These are phyloP conservation scores for Megalops atlanticus DNA, from an alignment of 2,113 vertebrate species.

Conservation along the genomic window DNA sequence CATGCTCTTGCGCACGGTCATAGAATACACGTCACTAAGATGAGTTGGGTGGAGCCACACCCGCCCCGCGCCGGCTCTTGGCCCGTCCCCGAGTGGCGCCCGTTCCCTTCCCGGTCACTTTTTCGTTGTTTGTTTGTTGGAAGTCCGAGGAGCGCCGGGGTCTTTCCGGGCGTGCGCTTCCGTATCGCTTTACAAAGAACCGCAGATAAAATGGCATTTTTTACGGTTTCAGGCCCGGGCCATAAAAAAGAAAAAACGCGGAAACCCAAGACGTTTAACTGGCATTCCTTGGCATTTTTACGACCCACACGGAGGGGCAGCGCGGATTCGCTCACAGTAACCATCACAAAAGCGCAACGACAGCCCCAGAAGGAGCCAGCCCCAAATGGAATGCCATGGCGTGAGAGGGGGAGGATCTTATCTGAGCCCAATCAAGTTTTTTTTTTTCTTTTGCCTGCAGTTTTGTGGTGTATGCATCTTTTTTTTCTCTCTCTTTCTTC, in stretches of 20 bases:
- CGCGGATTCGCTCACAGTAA: conserved; percentile 21
- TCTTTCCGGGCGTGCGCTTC: conserved; percentile 25
- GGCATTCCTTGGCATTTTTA: conserved; percentile 53
- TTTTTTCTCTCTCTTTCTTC: not conserved
- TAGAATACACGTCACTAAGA: not conserved
- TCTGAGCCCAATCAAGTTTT: not conserved
- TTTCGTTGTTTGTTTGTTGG: conserved; percentile 46
- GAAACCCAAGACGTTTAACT: conserved; percentile 46
- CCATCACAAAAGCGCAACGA: conserved; percentile 33
- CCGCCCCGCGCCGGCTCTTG: no score
- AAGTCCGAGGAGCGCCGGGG: conserved; percentile 35
- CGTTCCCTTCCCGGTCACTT: not conserved
- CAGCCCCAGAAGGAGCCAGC: no score
- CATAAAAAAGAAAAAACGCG: conserved; percentile 16
- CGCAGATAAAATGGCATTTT: conserved; percentile 41
- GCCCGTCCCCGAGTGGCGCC: no score
- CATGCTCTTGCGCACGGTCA: not conserved
- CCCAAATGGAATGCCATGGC: not conserved
- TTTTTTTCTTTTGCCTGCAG: not conserved
- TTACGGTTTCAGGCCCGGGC: conserved; percentile 51
- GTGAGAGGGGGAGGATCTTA: not conserved
- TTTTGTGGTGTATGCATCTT: conserved; percentile 1
- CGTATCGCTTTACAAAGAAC: conserved; percentile 46
- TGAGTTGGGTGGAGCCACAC: no score
- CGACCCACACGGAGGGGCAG: conserved; percentile 25